Percentiles rank a stretch among this genome's conserved stretches.
Evolutionary conservation across 1,140 invertebrate species (phyloP).

Genomic region (Caenorhabditis latens): DNA sequence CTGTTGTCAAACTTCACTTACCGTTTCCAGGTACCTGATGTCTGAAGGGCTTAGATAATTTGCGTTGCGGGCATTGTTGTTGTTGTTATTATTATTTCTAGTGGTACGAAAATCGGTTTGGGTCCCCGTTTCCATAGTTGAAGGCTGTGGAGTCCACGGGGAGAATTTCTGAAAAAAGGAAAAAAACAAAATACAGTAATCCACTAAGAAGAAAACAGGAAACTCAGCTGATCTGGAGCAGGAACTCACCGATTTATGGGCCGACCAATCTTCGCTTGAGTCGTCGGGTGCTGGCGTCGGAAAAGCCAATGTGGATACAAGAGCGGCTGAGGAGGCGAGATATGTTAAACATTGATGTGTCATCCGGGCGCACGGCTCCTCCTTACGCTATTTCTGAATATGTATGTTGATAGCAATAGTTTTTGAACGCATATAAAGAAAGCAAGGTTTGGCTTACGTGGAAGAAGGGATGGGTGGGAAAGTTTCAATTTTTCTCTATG

Average conservation of each 20-base stretch:
- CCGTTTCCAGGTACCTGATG: constrained; percentile 52
- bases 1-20: not conserved
- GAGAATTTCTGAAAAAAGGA: not conserved
- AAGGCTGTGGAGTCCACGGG: not conserved
- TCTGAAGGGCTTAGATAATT: constrained; percentile 21
- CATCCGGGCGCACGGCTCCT: constrained; percentile 20
- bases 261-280: constrained; percentile 43
- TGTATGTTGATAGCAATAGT: not conserved
- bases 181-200: constrained; percentile 9
- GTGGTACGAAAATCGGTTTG: constrained; percentile 12
- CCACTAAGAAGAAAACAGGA: not conserved
- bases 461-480: no score
- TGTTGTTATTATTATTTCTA: constrained; percentile 9
- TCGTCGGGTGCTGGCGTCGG: constrained; percentile 30
- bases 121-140: constrained; percentile 3
- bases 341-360: constrained; percentile 51
- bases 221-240: constrained; percentile 20
- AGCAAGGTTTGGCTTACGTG: no score
- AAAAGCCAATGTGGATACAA: constrained; percentile 53
- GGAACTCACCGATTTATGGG: constrained; percentile 46
- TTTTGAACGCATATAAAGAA: not conserved
- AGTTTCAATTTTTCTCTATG: no score
- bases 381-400: constrained; percentile 30
- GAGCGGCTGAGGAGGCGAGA: constrained; percentile 52
- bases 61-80: not conserved